Conservation (phyloP, 2,888 invertebrate genomes). For the Melanostoma scalare region DNA sequence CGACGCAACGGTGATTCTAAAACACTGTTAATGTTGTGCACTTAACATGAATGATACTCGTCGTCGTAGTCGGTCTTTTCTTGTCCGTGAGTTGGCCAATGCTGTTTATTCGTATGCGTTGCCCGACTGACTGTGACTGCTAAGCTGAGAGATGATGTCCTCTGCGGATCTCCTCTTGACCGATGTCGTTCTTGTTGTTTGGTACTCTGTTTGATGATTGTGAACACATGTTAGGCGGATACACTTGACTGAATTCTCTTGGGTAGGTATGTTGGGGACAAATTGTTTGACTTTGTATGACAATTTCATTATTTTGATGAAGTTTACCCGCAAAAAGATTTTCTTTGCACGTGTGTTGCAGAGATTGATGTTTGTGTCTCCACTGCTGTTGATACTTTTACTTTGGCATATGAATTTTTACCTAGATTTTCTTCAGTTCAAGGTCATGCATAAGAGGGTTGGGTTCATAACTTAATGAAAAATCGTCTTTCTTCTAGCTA, state of each 20-base stretch:
- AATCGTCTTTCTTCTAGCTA: too few species aligned
- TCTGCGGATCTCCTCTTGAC: constrained; percentile 19
- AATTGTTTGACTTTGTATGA: constrained; percentile 64
- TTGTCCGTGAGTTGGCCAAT: constrained; percentile 6
- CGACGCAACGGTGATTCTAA: constrained; percentile 47
- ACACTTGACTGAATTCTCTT: constrained; percentile 65
- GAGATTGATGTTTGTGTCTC: too few species aligned
- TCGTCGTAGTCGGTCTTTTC: constrained; percentile 13
- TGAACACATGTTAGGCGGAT: constrained; percentile 60
- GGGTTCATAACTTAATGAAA: too few species aligned
- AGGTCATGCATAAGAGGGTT: too few species aligned
- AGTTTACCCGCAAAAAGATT: too few species aligned
- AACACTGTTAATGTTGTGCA: constrained; percentile 72
- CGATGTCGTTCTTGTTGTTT: constrained; percentile 27
- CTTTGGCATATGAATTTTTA: too few species aligned
- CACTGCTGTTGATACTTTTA: too few species aligned
- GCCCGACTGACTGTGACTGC: constrained; percentile 31
- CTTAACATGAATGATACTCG: constrained; percentile 71
- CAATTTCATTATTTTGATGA: constrained; percentile 27
- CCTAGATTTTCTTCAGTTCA: too few species aligned
- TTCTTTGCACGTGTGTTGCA: too few species aligned
- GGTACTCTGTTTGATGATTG: constrained; percentile 35
- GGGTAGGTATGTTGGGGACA: constrained; percentile 67
- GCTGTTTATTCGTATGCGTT: constrained; percentile 14
- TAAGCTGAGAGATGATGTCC: constrained; percentile 10